Evolutionary conservation across 2,888 invertebrate genomes (phyloP).

Genomic region (Antheraea yamamai): DNA sequence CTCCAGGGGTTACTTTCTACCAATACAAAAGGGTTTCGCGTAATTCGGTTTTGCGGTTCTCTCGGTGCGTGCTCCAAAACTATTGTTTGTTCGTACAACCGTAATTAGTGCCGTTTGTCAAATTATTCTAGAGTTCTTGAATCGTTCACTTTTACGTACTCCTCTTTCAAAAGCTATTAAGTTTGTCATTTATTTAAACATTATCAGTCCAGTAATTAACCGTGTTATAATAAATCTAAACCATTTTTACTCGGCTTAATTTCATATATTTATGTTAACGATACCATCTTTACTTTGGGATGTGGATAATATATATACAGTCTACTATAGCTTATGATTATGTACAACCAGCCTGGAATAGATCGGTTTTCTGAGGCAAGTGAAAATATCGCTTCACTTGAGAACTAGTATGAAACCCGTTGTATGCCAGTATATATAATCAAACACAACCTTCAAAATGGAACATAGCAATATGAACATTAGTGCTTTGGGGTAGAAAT

Average conservation of each 20-base stretch:
- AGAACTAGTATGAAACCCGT: too few relatives aligned
- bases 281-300: too few relatives aligned
- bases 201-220: not conserved
- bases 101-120: slow-evolving; percentile 58
- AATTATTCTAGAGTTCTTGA: slow-evolving; percentile 46
- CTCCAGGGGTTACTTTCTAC: slow-evolving; percentile 49
- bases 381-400: too few relatives aligned
- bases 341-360: too few relatives aligned
- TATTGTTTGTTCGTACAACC: slow-evolving; percentile 58
- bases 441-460: too few relatives aligned
- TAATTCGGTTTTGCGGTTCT: slow-evolving; percentile 65
- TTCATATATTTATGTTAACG: not conserved
- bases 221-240: not conserved
- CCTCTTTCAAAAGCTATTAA: not conserved
- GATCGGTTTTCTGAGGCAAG: too few relatives aligned
- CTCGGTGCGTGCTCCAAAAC: slow-evolving; percentile 46
- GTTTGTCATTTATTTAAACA: not conserved
- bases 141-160: slow-evolving; percentile 31
- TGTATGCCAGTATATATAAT: too few relatives aligned
- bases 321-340: too few relatives aligned
- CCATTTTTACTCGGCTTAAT: not conserved
- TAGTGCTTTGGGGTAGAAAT: too few relatives aligned
- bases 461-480: too few relatives aligned
- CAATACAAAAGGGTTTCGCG: slow-evolving; percentile 53
- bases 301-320: too few relatives aligned